A percentile compares a stretch with the other conserved stretches of the same genome.
These are phyloP conservation scores for Lutjanus erythropterus DNA, from an alignment of 2,113 vertebrate genomes.

Conservation along the genomic window DNA sequence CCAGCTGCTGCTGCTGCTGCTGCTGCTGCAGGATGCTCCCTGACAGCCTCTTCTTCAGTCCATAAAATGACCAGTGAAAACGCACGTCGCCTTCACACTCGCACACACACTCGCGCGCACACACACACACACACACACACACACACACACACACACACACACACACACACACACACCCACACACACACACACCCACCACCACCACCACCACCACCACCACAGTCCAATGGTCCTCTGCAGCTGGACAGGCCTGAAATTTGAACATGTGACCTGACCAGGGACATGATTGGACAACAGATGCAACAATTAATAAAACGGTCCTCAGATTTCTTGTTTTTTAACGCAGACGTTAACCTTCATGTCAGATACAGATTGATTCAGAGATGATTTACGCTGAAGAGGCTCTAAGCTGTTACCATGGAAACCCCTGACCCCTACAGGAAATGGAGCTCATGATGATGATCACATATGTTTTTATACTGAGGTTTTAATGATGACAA, in stretches of 20 bases:
- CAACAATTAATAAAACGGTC: no score
- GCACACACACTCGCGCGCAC: not conserved
- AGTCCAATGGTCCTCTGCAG: not conserved
- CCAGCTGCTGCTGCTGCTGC: constrained; percentile 7
- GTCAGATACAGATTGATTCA: no score
- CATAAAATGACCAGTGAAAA: not conserved
- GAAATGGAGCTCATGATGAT: no score
- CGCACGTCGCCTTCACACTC: no score
- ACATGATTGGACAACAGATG: not conserved
- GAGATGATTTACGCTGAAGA: no score
- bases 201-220: no score
- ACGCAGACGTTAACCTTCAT: no score
- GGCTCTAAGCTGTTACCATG: no score
- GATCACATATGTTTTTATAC: no score
- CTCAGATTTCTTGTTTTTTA: no score
- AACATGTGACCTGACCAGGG: not conserved
- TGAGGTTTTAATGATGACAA: no score
- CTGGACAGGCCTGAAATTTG: not conserved
- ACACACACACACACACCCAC: not conserved
- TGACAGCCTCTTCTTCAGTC: not conserved
- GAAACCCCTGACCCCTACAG: no score
- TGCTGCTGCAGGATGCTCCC: not conserved
- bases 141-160: not conserved
- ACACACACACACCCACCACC: not conserved
- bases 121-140: not conserved